These are phyloP conservation scores for Porites divaricata DNA, from an alignment of 92 coral and sea anemone species.

Conservation along the genomic window DNA sequence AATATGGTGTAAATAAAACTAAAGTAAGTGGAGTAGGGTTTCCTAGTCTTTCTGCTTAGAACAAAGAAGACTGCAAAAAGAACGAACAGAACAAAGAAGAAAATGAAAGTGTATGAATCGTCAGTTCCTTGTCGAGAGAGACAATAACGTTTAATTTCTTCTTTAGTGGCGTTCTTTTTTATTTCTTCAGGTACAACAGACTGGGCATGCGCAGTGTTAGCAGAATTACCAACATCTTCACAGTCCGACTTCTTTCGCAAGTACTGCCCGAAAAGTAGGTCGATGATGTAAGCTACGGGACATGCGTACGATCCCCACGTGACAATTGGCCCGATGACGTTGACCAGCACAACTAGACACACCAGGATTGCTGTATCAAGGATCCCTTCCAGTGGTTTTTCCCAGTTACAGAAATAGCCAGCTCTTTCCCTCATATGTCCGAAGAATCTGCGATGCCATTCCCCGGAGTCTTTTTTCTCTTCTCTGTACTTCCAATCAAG, in stretches of 20 bases:
- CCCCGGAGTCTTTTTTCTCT: background rate
- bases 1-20: background rate
- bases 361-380: conserved; percentile 28
- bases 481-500: conserved; percentile 54
- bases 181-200: background rate
- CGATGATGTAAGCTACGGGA: conserved; percentile 52
- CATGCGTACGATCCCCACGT: conserved; percentile 41
- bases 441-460: conserved; percentile 42
- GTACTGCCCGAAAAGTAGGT: conserved; percentile 39
- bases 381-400: conserved; percentile 41
- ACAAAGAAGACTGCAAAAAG: conserved; percentile 25
- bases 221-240: conserved; percentile 9
- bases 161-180: background rate
- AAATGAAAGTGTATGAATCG: background rate
- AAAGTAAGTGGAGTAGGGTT: background rate
- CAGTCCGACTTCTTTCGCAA: conserved; percentile 33
- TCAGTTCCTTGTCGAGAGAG: conserved; percentile 7
- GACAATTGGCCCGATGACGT: conserved; percentile 36
- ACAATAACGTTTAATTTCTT: background rate
- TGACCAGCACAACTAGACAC: conserved; percentile 11
- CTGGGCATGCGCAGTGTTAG: background rate
- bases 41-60: background rate
- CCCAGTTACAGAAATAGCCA: conserved; percentile 52
- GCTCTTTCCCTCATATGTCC: conserved; percentile 25
- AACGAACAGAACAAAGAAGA: conserved; percentile 26